These are phyloP conservation scores for Aphelenchoides bicaudatus DNA, from an alignment of 2,888 invertebrate genomes.

Conservation along the genomic window DNA sequence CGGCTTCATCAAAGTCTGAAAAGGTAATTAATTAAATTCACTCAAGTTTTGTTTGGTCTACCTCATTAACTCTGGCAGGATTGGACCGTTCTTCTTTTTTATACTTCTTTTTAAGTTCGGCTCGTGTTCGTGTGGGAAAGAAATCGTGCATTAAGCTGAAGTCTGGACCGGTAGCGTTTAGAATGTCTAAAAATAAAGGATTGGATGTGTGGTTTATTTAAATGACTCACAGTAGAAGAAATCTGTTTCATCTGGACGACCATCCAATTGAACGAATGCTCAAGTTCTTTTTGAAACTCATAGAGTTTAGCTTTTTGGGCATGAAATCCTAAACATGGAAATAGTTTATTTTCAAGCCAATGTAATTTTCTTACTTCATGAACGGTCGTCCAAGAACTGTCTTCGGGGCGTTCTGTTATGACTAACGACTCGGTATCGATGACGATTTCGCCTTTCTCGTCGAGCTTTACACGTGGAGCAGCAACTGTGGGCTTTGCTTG, in stretches of 20 bases:
- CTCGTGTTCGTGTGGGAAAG: constrained; percentile 46
- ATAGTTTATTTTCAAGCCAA: neutral
- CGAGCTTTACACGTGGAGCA: constrained; percentile 46
- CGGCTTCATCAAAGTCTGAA: constrained; percentile 26
- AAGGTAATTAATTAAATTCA: neutral
- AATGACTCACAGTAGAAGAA: constrained; percentile 45
- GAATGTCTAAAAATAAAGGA: constrained; percentile 38
- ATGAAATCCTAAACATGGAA: constrained; percentile 37
- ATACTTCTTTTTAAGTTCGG: constrained; percentile 56
- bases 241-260: constrained; percentile 48
- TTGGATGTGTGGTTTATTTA: neutral
- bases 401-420: constrained; percentile 34
- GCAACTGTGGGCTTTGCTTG: constrained; percentile 15
- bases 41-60: neutral
- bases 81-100: constrained; percentile 50
- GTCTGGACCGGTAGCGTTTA: constrained; percentile 52
- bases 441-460: constrained; percentile 43
- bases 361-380: constrained; percentile 38
- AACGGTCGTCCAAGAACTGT: constrained; percentile 46
- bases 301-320: constrained; percentile 41
- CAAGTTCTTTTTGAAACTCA: constrained; percentile 44
- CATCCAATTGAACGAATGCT: constrained; percentile 39
- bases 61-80: constrained; percentile 36
- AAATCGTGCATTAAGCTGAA: constrained; percentile 57
- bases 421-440: constrained; percentile 49